These are phyloP conservation scores for Elmis aenea DNA, from an alignment of 2,888 invertebrate genomes.

Conservation along the genomic window DNA sequence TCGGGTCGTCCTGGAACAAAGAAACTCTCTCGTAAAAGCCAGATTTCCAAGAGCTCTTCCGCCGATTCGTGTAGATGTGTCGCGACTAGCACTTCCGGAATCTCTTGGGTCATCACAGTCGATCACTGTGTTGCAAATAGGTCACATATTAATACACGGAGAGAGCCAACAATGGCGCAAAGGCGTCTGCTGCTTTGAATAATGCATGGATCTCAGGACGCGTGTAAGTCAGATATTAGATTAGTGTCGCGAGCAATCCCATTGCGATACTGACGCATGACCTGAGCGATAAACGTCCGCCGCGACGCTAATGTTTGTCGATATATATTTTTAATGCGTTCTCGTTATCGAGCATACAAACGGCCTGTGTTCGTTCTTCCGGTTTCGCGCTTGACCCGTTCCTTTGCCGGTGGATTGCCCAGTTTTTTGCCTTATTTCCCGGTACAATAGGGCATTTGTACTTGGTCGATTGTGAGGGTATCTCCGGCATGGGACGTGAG, in stretches of 20 bases:
- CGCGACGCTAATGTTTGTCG: slow-evolving; percentile 10
- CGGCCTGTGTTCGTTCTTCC: slow-evolving; percentile 1
- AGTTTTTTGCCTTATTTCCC: neutral
- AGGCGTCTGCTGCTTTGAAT: slow-evolving; percentile 22
- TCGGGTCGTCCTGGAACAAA: too few relatives aligned
- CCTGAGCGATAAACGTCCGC: slow-evolving; percentile 18
- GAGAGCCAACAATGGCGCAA: slow-evolving; percentile 20
- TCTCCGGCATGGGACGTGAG: slow-evolving; percentile 1
- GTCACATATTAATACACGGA: slow-evolving; percentile 21
- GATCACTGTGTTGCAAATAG: slow-evolving; percentile 17
- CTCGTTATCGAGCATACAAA: too few relatives aligned
- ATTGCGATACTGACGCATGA: slow-evolving; percentile 11
- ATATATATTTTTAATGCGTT: slow-evolving; percentile 16
- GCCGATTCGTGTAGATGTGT: slow-evolving; percentile 8
- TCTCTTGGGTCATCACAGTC: slow-evolving; percentile 8
- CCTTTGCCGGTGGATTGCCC: slow-evolving; percentile 5
- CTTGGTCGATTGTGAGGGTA: neutral
- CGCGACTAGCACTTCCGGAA: slow-evolving; percentile 3
- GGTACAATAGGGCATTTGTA: neutral
- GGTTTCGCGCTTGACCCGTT: slow-evolving; percentile 7
- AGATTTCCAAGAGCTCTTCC: too few relatives aligned
- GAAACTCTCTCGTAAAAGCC: too few relatives aligned
- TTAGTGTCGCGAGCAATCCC: slow-evolving; percentile 25
- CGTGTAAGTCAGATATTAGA: slow-evolving; percentile 24
- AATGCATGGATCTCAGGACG: slow-evolving; percentile 22